These are phyloP conservation scores for Molossus molossus DNA, from an alignment of 2,797 vertebrate species.

Conservation along the genomic window DNA sequence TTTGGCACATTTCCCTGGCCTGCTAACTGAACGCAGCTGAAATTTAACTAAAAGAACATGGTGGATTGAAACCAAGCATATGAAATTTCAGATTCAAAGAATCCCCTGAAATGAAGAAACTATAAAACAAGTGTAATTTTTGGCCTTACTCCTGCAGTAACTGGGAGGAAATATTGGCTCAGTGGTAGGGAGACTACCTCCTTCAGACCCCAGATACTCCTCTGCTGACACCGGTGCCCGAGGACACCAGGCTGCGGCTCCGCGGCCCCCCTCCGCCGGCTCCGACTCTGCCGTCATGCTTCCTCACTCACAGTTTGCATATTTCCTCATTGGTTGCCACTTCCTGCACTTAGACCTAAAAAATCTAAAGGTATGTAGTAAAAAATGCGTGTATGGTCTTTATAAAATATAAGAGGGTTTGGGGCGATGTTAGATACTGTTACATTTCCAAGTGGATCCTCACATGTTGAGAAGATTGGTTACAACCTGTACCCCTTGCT, in stretches of 20 bases:
- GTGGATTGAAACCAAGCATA: conserved; percentile 80
- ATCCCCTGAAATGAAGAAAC: conserved; percentile 82
- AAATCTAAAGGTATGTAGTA: conserved; percentile 1
- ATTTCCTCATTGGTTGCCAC: not conserved
- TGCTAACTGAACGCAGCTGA: conserved; percentile 83
- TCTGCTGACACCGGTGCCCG: not conserved
- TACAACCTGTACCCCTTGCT: not conserved
- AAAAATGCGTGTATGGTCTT: not conserved
- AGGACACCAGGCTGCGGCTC: not conserved
- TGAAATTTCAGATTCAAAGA: conserved; percentile 84
- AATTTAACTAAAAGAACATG: conserved; percentile 81
- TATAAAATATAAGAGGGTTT: not conserved
- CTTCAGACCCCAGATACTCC: not conserved
- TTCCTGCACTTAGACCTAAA: not conserved
- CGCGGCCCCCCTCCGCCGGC: not conserved
- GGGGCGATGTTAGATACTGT: not conserved
- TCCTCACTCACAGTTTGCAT: not conserved
- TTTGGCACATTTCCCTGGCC: conserved; percentile 75
- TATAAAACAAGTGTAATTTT: conserved; percentile 80
- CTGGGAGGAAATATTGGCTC: conserved; percentile 66
- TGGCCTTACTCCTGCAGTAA: conserved; percentile 69
- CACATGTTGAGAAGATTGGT: not conserved
- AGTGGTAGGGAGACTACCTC: not conserved
- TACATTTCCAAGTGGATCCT: not conserved
- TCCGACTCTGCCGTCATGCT: not conserved